phyloP scores from a whole-genome alignment of 2,888 invertebrate genomes.

The Spatulosminthurus flaviceps region DNA sequence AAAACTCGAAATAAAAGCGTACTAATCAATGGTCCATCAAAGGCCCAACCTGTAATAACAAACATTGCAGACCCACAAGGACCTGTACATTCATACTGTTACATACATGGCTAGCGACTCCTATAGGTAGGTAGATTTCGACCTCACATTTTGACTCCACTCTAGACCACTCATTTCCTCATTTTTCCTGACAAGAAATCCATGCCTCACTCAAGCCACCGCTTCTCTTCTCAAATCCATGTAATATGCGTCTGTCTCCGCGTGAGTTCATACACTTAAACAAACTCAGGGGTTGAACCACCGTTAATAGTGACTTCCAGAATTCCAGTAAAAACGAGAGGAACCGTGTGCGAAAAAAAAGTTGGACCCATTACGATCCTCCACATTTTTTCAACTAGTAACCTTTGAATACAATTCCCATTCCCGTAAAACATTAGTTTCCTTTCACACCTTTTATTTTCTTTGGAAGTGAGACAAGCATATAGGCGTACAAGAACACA shows the following conservation, averaged over 20 bases:
- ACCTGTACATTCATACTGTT: not conserved
- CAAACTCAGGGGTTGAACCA: not conserved
- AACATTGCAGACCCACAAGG: not conserved
- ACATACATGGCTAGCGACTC: not conserved
- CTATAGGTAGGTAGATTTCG: not conserved
- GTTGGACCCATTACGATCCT: not conserved
- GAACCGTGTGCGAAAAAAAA: not conserved
- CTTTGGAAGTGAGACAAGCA: not conserved
- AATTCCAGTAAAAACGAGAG: not conserved
- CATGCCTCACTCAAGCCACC: not conserved
- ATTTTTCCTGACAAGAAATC: not conserved
- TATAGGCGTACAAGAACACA: not conserved
- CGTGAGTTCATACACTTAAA: not conserved
- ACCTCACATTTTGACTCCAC: not conserved
- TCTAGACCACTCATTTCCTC: too few species aligned
- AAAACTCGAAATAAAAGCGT: not conserved
- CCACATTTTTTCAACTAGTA: not conserved
- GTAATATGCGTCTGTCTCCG: too few species aligned
- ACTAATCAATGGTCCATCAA: conserved; percentile 37
- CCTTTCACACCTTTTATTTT: conserved; percentile 18
- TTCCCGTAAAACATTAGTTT: conserved; percentile 1
- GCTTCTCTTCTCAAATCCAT: too few species aligned
- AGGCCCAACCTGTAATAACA: conserved; percentile 7
- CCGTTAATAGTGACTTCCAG: not conserved
- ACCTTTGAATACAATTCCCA: conserved; percentile 4